phyloP scores from a whole-genome alignment of 2,797 vertebrate species.

The Anolis apletophallus region DNA sequence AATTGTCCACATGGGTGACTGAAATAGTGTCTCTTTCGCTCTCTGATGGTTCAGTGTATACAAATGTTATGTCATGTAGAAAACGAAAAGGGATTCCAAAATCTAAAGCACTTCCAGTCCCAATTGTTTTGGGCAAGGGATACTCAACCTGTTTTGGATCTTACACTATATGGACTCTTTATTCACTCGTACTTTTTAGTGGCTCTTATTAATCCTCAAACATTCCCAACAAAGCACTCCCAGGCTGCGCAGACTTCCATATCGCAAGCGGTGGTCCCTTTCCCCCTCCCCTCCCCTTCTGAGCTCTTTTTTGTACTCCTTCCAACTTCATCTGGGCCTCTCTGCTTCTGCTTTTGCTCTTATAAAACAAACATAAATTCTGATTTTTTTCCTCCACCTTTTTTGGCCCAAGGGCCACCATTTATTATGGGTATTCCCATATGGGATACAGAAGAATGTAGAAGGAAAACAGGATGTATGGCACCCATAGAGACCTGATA shows the following conservation, averaged over 20 bases:
- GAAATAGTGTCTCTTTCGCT: too few species aligned
- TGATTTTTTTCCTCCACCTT: neutral
- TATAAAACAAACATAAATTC: neutral
- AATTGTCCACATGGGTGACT: too few species aligned
- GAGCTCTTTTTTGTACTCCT: conserved; percentile 16
- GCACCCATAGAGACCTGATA: neutral
- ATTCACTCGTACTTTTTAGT: neutral
- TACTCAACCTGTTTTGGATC: too few species aligned
- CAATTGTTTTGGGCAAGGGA: too few species aligned
- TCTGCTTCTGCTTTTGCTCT: neutral
- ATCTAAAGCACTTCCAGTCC: too few species aligned
- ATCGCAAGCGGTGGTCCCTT: neutral
- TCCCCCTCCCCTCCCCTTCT: neutral
- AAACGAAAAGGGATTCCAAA: too few species aligned
- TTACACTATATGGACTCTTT: neutral
- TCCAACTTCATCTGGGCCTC: conserved; percentile 16
- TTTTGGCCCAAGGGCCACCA: fast-evolving
- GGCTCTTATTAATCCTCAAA: fast-evolving
- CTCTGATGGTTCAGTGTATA: too few species aligned
- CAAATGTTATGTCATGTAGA: too few species aligned
- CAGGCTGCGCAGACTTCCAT: neutral
- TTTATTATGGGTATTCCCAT: neutral
- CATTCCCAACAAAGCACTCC: neutral
- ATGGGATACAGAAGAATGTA: neutral
- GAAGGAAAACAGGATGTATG: neutral